Base-by-base conservation (phyloP, 2,797 vertebrate species). In the Sebastiscus albofasciatus region DNA sequence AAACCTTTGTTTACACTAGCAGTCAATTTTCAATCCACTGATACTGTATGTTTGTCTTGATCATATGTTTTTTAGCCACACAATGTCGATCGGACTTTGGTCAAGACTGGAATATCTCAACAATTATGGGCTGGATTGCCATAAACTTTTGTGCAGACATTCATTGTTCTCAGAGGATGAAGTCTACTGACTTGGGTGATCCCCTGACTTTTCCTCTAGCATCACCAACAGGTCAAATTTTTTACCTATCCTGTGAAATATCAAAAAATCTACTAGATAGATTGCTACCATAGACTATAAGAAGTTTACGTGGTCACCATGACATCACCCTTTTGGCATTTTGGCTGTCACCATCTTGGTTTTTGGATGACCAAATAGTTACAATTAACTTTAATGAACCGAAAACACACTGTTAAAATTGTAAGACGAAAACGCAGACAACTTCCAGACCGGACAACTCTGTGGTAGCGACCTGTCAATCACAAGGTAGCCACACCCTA, bases 221-320 rank as follows among this genome's bases (percentile, higher is more conserved):
- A 0, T 20, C 59, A n/a, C 29, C 18, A 61, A 20, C 31, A 22
- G 59, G 0, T 31, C 4, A 1, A 22, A 20, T 6, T 0, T 34
- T 61, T 61, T 0, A n/a, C 33, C n/a, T 36, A n/a, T 33, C 16
- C 2, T 24, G 3, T 69, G 20, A 61, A 55, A 27, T 46, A 66
- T 56, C 24, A 11, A 20, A 39, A 62, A 10, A 3, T 77, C 33
- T 58, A 4, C 26, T 10, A 3, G n/a, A 36, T 62, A 1, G 10
- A 67, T 42, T 22, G 16, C 55, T 24, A 52, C 46, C 46, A 52
- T 52, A 52, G 46, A 52, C 18, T 52, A 52, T 52, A 52, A 52
- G 46, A 52, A 52, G 46, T 52, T 18, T 9, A 52, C 46, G 46
- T 52, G 18, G 18, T 52, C 18, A 52, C 46, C 46, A 52, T 52